phyloP scores from a whole-genome alignment of 2,113 vertebrate genomes.

The Xiphophorus hellerii region DNA sequence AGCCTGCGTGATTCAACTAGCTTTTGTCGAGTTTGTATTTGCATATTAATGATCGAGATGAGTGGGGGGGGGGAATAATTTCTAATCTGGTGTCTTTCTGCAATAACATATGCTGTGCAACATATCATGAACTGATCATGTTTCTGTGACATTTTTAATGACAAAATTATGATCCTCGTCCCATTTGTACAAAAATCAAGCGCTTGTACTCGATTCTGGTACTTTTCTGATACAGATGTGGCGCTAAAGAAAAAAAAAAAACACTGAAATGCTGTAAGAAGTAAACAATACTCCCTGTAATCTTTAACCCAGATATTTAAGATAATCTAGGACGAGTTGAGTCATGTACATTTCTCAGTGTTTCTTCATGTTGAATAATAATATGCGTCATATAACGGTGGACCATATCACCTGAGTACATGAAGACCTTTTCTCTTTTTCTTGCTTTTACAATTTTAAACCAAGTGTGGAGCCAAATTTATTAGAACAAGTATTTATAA shows the following conservation, averaged over 20 bases:
- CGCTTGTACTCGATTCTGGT: constrained; percentile 14
- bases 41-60: constrained; percentile 52
- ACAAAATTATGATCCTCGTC: constrained; percentile 45
- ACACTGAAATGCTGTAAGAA: constrained; percentile 16
- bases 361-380: constrained; percentile 61
- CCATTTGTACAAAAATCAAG: constrained; percentile 18
- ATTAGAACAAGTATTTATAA: constrained; percentile 76
- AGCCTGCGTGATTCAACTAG: constrained; percentile 49
- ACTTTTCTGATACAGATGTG: constrained; percentile 43
- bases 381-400: constrained; percentile 51
- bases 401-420: constrained; percentile 53
- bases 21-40: constrained; percentile 64
- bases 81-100: constrained; percentile 63
- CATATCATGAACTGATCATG: constrained; percentile 60
- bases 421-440: constrained; percentile 47
- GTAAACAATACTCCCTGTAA: constrained; percentile 34
- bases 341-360: constrained; percentile 55
- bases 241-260: constrained; percentile 23
- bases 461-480: constrained; percentile 65
- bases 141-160: constrained; percentile 54
- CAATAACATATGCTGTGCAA: constrained; percentile 65
- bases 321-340: constrained; percentile 53
- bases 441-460: constrained; percentile 56
- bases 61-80: constrained; percentile 31
- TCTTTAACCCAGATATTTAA: constrained; percentile 47